Percentiles rank a stretch among this genome's conserved stretches.
Conservation (phyloP, 2,113 vertebrate genomes). For the Hyla sarda region DNA sequence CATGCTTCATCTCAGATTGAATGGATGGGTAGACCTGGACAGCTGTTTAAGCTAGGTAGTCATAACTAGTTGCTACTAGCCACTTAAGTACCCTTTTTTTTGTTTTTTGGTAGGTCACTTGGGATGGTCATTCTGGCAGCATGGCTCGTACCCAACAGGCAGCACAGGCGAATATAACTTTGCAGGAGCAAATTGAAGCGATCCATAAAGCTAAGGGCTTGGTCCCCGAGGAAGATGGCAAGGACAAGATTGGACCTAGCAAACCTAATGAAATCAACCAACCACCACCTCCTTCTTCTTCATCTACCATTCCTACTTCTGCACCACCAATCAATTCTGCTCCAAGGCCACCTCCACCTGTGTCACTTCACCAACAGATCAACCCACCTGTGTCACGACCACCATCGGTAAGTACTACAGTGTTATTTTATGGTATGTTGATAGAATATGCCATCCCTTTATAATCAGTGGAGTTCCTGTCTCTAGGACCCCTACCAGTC, state of each 20-base stretch:
- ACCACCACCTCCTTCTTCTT: constrained; percentile 76
- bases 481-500: too few species aligned
- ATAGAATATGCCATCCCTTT: too few species aligned
- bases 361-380: constrained; percentile 37
- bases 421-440: too few species aligned
- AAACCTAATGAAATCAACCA: constrained; percentile 89
- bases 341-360: constrained; percentile 77
- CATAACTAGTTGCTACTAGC: background rate
- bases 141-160: constrained; percentile 99
- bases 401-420: constrained; percentile 2
- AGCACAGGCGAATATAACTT: constrained; percentile 97
- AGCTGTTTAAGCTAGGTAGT: background rate
- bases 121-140: constrained; percentile 98
- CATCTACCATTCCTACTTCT: constrained; percentile 78
- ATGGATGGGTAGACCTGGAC: too few species aligned
- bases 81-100: background rate
- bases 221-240: constrained; percentile 94
- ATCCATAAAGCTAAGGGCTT: constrained; percentile 99
- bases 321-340: constrained; percentile 76
- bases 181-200: constrained; percentile 98
- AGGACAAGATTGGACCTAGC: constrained; percentile 98
- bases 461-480: too few species aligned
- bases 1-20: too few species aligned
- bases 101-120: constrained; percentile 83
- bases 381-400: constrained; percentile 40